A percentile compares a stretch with the other conserved stretches of the same genome.
Evolutionary conservation across 2,113 vertebrate genomes (phyloP).

Genomic region (Nesoenas mayeri): DNA sequence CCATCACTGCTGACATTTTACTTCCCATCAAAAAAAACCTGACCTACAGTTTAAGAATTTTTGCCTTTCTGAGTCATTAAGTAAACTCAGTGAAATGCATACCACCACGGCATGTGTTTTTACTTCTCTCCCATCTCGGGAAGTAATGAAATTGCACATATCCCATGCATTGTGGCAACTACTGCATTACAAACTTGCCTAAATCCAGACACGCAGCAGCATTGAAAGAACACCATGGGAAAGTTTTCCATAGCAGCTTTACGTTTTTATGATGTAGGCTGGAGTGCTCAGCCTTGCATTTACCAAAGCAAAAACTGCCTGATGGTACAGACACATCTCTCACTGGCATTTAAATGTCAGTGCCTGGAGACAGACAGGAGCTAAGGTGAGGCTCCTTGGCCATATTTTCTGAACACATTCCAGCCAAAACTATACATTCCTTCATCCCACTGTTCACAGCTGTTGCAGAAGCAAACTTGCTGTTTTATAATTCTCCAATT

Average conservation of each 20-base stretch:
- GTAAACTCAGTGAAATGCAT: not conserved
- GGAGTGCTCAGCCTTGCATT: not conserved
- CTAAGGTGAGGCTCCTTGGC: not conserved
- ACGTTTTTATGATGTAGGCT: not conserved
- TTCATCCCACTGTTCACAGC: not conserved
- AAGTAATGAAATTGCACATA: not conserved
- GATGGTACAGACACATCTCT: not conserved
- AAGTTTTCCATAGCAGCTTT: not conserved
- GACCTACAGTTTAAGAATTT: not conserved
- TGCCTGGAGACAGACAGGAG: not conserved
- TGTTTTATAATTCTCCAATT: not conserved
- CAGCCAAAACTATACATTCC: not conserved
- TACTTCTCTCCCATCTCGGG: not conserved
- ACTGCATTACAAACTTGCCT: not conserved
- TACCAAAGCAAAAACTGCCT: not conserved
- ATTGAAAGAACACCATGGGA: not conserved
- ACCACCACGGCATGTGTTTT: not conserved
- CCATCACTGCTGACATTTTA: not conserved
- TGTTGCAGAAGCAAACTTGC: not conserved
- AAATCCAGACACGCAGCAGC: not conserved
- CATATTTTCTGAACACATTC: not conserved
- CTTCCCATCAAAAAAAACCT: not conserved
- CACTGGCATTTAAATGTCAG: not conserved
- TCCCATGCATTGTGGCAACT: not conserved
- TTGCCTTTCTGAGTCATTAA: slow-evolving; percentile 6